Evolutionary conservation across 2,888 invertebrate genomes (phyloP).

Genomic region (Luffia ferchaultella): DNA sequence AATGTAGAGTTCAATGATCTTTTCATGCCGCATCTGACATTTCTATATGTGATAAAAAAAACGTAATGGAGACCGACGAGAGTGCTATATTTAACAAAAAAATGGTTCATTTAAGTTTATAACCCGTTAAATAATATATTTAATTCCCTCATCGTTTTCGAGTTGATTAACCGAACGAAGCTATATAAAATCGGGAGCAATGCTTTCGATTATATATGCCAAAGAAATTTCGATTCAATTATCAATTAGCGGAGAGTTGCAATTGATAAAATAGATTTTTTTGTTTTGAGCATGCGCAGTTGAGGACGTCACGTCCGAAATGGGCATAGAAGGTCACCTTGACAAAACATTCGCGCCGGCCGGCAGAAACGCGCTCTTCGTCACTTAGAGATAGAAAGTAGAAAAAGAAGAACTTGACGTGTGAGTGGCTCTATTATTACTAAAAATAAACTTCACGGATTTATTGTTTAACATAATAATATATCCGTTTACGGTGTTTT

Average conservation of each 20-base stretch:
- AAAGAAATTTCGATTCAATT: neutral
- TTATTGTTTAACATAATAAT: too few relatives aligned
- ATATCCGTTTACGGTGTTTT: too few relatives aligned
- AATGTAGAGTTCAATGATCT: too few relatives aligned
- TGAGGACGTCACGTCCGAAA: neutral
- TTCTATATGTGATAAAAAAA: too few relatives aligned
- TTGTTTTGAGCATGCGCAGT: neutral
- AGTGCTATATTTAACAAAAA: too few relatives aligned
- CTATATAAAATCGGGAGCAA: neutral
- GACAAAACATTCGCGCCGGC: slow-evolving; percentile 14
- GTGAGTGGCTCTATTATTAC: too few relatives aligned
- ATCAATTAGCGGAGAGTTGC: neutral
- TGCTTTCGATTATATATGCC: neutral
- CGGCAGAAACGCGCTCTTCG: slow-evolving; percentile 1
- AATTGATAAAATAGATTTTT: neutral
- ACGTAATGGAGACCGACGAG: too few relatives aligned
- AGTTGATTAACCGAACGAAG: neutral
- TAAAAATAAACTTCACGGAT: too few relatives aligned
- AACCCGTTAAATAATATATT: neutral
- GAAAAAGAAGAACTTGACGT: neutral
- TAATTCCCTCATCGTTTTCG: neutral
- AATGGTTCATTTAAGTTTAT: neutral
- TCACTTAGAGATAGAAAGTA: neutral
- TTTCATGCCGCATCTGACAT: too few relatives aligned
- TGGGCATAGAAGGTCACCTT: slow-evolving; percentile 47